Conservation (phyloP, 2,797 vertebrate species). For the Arrhamphus sclerolepis region DNA sequence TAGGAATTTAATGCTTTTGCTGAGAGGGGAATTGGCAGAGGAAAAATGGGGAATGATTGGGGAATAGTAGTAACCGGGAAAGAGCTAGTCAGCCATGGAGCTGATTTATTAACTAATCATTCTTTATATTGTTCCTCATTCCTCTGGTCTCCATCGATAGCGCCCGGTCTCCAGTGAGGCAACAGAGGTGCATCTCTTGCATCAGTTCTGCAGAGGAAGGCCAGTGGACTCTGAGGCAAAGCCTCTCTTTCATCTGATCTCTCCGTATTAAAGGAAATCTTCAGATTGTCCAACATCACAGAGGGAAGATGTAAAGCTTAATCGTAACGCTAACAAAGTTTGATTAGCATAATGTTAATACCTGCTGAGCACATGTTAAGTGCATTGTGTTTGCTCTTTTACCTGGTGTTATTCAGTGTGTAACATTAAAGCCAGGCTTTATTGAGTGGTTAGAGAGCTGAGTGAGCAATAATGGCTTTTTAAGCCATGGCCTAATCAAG, state of each 20-base stretch:
- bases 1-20: slow-evolving; percentile 68
- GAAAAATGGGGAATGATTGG: slow-evolving; percentile 36
- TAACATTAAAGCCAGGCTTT: slow-evolving; percentile 57
- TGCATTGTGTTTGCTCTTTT: slow-evolving; percentile 36
- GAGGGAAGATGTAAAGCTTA: slow-evolving; percentile 58
- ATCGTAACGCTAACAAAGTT: slow-evolving; percentile 57
- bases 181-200: slow-evolving; percentile 77
- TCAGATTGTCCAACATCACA: slow-evolving; percentile 66
- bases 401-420: slow-evolving; percentile 51
- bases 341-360: slow-evolving; percentile 67
- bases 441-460: slow-evolving; percentile 67
- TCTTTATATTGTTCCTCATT: slow-evolving; percentile 76
- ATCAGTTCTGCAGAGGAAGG: slow-evolving; percentile 71
- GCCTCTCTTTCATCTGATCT: slow-evolving; percentile 68
- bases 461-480: slow-evolving; percentile 64
- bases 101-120: slow-evolving; percentile 83
- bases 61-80: slow-evolving; percentile 49
- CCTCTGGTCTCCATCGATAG: slow-evolving; percentile 77
- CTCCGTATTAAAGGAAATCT: slow-evolving; percentile 55
- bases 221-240: slow-evolving; percentile 48
- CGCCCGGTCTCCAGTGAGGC: slow-evolving; percentile 71
- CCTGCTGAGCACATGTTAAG: slow-evolving; percentile 62
- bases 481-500: slow-evolving; percentile 47
- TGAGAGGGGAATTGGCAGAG: slow-evolving; percentile 30
- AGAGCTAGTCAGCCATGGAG: slow-evolving; percentile 62